Evolutionary conservation across 2,797 vertebrate species (phyloP).

Genomic region (Sebastes melanostomus): DNA sequence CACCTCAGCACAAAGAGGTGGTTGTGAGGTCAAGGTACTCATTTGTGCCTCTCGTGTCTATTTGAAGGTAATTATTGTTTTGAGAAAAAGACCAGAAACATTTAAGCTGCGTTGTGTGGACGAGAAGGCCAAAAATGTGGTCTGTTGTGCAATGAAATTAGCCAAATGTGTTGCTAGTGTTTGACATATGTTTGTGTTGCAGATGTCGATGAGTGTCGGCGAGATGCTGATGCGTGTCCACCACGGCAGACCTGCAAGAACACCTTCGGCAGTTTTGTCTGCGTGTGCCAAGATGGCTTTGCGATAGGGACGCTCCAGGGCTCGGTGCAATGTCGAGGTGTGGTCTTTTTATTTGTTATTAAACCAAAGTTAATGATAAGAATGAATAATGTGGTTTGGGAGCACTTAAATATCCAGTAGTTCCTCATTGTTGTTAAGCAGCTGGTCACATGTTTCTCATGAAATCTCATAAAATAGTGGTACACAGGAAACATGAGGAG

Average conservation of each 20-base stretch:
- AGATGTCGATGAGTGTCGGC: constrained; percentile 78
- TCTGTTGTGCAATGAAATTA: background rate
- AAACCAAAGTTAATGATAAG: background rate
- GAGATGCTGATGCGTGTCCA: constrained; percentile 52
- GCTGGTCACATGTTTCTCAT: constrained; percentile 17
- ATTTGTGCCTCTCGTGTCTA: constrained; percentile 61
- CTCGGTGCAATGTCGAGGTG: constrained; percentile 72
- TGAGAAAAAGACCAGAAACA: constrained; percentile 30
- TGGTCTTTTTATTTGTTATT: background rate
- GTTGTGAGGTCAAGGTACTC: constrained; percentile 57
- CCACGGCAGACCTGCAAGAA: constrained; percentile 75
- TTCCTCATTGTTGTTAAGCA: constrained; percentile 3
- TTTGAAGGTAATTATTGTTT: constrained; percentile 72
- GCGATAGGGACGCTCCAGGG: constrained; percentile 65
- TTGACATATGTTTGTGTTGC: constrained; percentile 35
- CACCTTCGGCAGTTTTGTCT: constrained; percentile 77
- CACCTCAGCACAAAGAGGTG: constrained; percentile 47
- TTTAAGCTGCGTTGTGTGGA: constrained; percentile 1
- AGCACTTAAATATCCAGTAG: background rate
- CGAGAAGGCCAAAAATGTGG: background rate
- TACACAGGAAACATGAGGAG: background rate
- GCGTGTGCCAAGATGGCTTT: constrained; percentile 70
- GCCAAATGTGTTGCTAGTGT: constrained; percentile 2
- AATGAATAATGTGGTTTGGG: background rate
- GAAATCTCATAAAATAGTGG: background rate